Percentiles rank a stretch among this genome's conserved stretches.
phyloP scores from a whole-genome alignment of 2,797 vertebrate genomes.

The Sebastiscus tertius region DNA sequence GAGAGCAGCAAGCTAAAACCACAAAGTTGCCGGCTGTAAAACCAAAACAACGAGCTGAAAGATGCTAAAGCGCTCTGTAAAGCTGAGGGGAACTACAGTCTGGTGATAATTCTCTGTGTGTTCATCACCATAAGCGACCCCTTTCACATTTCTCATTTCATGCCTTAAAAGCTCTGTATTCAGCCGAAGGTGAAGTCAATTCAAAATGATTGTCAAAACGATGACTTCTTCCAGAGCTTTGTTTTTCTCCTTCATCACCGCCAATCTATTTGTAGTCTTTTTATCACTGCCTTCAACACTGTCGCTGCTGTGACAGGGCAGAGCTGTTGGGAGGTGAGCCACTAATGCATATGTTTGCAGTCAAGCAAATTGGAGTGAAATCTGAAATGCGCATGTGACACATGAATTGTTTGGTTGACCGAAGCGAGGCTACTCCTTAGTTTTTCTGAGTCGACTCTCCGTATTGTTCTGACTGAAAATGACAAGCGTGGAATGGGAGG shows the following conservation, averaged over 20 bases:
- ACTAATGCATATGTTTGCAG: conserved; percentile 38
- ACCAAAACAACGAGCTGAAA: neutral
- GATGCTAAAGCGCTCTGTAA: neutral
- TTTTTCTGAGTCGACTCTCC: neutral
- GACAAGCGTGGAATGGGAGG: neutral
- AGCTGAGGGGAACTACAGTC: neutral
- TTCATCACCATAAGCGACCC: neutral
- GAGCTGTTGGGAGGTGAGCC: neutral
- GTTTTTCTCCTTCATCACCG: neutral
- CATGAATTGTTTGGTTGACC: conserved; percentile 18
- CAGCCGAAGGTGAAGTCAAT: neutral
- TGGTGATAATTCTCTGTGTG: neutral
- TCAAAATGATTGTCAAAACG: neutral
- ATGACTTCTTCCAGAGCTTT: neutral
- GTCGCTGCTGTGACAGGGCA: neutral
- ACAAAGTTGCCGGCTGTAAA: neutral
- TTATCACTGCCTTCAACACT: neutral
- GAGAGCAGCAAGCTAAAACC: neutral
- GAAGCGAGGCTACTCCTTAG: neutral
- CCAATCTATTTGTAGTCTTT: neutral
- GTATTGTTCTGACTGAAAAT: conserved; percentile 27
- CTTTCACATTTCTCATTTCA: neutral
- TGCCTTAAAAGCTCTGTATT: neutral
- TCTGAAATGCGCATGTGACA: conserved; percentile 20
- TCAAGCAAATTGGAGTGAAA: conserved; percentile 31